phyloP scores from a whole-genome alignment of 2,113 vertebrate genomes.

The Brachionichthys hirsutus region DNA sequence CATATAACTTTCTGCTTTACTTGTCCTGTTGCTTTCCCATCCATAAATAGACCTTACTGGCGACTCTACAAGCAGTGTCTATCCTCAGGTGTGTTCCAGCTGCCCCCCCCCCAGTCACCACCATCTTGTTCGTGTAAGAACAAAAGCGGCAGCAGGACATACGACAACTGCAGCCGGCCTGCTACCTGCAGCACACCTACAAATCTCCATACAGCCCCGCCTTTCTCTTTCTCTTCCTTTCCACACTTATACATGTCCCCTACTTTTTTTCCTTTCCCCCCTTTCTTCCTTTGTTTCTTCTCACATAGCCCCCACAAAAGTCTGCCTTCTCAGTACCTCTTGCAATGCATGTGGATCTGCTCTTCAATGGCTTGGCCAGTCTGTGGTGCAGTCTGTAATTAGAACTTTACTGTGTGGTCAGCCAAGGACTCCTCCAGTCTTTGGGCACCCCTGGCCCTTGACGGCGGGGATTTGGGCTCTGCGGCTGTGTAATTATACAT shows the following conservation, averaged over 20 bases:
- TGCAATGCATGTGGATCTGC: slow-evolving; percentile 27
- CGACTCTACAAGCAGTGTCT: slow-evolving; percentile 36
- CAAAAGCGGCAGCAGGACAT: slow-evolving; percentile 60
- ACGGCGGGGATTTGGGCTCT: slow-evolving; percentile 53
- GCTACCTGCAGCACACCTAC: slow-evolving; percentile 42
- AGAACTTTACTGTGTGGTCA: slow-evolving; percentile 52
- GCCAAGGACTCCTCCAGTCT: slow-evolving; percentile 54
- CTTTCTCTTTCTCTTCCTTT: slow-evolving; percentile 36
- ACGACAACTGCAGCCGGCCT: slow-evolving; percentile 13
- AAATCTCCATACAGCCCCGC: slow-evolving; percentile 50
- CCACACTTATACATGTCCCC: slow-evolving; percentile 9
- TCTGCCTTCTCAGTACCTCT: slow-evolving; percentile 36
- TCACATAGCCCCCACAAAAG: slow-evolving; percentile 22
- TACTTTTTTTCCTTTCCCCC: slow-evolving; percentile 14
- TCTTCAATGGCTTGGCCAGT: slow-evolving; percentile 35
- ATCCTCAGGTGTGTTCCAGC: slow-evolving; percentile 56
- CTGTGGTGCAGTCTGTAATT: slow-evolving; percentile 65
- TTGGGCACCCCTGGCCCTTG: slow-evolving; percentile 56
- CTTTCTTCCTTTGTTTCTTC: slow-evolving; percentile 16
- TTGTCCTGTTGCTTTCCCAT: slow-evolving; percentile 42
- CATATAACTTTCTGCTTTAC: slow-evolving; percentile 47
- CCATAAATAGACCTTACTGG: slow-evolving; percentile 38
- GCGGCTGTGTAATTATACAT: slow-evolving; percentile 68
- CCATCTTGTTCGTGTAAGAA: slow-evolving; percentile 59
- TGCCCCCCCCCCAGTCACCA: slow-evolving; percentile 47